Evolutionary conservation across 2,888 invertebrate species (phyloP), one percentile per base, ranked within the genome.

Genomic region (Phaedon cochleariae): DNA sequence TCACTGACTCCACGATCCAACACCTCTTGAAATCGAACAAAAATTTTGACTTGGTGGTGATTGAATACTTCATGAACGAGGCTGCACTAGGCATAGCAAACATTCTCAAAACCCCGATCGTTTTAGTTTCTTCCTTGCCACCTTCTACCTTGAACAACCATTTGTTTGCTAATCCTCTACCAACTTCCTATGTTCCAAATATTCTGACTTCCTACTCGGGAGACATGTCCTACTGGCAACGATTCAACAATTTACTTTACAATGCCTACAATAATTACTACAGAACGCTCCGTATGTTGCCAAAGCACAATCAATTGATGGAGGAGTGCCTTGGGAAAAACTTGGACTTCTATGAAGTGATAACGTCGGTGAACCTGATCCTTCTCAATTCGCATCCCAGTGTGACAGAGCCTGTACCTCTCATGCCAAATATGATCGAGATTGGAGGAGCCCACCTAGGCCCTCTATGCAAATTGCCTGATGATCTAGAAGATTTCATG

Each of bases 341-440:
- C 7, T 69, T 74, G 1, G 49, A 73, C 57, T 49, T 77, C 0
- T 29, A 65, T 9, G 75, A 77, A 26, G 64, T 77, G 6, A 67
- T 74, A 26, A 68, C 76, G 29, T 77, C 78, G 31, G 73, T 71
- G 2, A 77, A 78, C 2, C 59, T 82, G 59, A 69, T 80, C 7
- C 65, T 82, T 0, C 31, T 80, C 15, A 82, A 81, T 60, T 77
- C 80, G 0, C 88, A 88, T 74, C 84, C 85, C 45, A 86, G 86
- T 75, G 83, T 85, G 53, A 85, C 86, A 51, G 72, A 80, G 7
- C 82, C 87, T 0, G 77, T 81, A 5, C 87, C 88, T 0, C 82
- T 85, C 29, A 81, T 86, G 2, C 88, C 88, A 0, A 87, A 86
- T 73, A 82, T 87, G 68, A 79, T 88, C 1, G 87, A 88, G 73